Evolutionary conservation across 1,140 invertebrate genomes (phyloP), one percentile per base, ranked within the genome.

Genomic region (Spodoptera litura): DNA sequence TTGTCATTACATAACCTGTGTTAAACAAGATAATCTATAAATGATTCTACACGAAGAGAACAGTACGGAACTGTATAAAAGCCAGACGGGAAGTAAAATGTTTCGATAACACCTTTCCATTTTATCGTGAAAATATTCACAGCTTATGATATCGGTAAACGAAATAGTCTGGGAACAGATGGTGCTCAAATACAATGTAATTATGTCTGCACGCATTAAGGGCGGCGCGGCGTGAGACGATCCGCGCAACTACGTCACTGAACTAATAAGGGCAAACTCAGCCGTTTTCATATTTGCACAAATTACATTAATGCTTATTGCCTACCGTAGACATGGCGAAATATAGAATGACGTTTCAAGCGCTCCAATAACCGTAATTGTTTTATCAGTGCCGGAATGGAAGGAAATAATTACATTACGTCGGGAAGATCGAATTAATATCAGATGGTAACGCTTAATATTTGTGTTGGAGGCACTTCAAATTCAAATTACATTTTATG

Each of bases 271-370:
- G 84, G 85, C 82, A 86, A 88, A 88, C 82, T 87, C 84, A 80
- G 87, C 84, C 85, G 81, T 89, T 88, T 89, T 87, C 89, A 90
- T 91, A 91, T 90, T 91, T 90, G 85, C 87, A 83, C 89, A 91
- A 91, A 91, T 92, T 91, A 91, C 86, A 88, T 89, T 90, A 92
- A 91, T 84, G 89, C 84, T 89, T 90, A 91, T 88, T 87, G 87
- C 87, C 73, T 80, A 71, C 73, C 25, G 64, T 73, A 79, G 80
- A 72, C 80, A 78, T 64, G n/a, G 73, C 20, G 74, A 77, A 77
- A 61, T 52, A 74, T 61, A 88, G 75, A 86, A 76, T 61, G 79
- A 81, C 84, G 80, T 83, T 85, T 71, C n/a, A 56, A 68, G 61
- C 62, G 74, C 62, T 55, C 27, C 61, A 66, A 56, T 77, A 58